A percentile compares a stretch with the other conserved stretches of the same genome.
phyloP scores from a whole-genome alignment of 2,113 vertebrate species.

The Panurus biarmicus region DNA sequence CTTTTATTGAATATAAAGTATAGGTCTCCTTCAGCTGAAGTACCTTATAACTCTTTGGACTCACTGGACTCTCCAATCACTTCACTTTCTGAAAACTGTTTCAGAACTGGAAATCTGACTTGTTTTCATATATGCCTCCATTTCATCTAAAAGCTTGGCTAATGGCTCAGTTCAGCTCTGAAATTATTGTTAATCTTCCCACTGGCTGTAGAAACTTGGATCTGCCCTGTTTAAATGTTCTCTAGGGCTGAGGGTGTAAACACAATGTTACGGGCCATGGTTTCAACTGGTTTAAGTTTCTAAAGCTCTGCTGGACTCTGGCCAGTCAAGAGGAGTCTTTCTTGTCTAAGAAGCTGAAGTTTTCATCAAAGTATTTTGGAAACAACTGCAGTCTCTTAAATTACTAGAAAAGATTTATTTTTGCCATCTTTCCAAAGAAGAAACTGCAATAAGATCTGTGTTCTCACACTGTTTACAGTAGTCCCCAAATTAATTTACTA shows the following conservation, averaged over 20 bases:
- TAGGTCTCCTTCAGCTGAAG: background rate
- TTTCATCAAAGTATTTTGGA: conserved; percentile 35
- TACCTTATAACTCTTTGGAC: background rate
- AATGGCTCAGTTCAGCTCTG: background rate
- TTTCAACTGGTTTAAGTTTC: conserved; percentile 46
- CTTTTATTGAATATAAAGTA: background rate
- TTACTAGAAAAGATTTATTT: conserved; percentile 21
- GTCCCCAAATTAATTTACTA: conserved; percentile 28
- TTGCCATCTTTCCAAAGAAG: conserved; percentile 27
- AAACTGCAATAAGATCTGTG: conserved; percentile 6
- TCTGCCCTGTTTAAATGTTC: conserved; percentile 36
- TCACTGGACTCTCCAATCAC: background rate
- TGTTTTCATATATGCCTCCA: background rate
- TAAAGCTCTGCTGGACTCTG: conserved; percentile 13
- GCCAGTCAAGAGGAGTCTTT: conserved; percentile 12
- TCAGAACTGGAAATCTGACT: background rate
- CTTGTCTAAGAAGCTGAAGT: conserved; percentile 21
- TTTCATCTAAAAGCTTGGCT: background rate
- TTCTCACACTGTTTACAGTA: background rate
- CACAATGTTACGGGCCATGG: background rate
- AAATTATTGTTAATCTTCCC: conserved; percentile 44
- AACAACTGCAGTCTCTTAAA: background rate
- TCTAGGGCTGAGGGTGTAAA: conserved; percentile 57
- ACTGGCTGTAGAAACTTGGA: conserved; percentile 40
- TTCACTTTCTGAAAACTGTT: background rate